Base-by-base conservation (phyloP, 2,888 invertebrate genomes). In the Allacma fusca region DNA sequence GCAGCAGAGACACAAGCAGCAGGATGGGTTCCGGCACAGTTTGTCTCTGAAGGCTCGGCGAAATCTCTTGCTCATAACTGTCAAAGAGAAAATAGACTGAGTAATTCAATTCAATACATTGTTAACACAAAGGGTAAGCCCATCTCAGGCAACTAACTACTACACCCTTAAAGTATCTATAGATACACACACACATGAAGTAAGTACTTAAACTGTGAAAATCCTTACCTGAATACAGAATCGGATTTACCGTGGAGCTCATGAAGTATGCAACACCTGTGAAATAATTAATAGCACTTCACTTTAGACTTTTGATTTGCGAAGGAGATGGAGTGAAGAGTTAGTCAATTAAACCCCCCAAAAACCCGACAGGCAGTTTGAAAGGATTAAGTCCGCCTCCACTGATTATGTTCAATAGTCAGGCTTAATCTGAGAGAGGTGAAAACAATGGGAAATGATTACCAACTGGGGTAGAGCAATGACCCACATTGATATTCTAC, bases 191-290 rank as follows among this genome's bases (percentile, higher is more conserved):
- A n/a, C n/a, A n/a, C n/a, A n/a, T n/a, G n/a, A n/a, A 5, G n/a
- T 43, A 1, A 67, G 28, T 1, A 29, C 19, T n/a, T 28, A 67
- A 16, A 19, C 21, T 69, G 24, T 23, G 19, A 34, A 44, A 0
- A 9, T 9, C 21, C 73, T 40, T 74, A 74, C 73, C 73, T 43
- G 71, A 71, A 73, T 79, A 79, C 21, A 79, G 65, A n/a, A 79
- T 79, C 4, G 77, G 77, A 67, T 83, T 83, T 73, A 83, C 82
- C 12, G 83, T 83, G 1, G 82, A 79, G 67, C 80, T 82, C 77
- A 84, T 78, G 68, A 83, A 84, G 72, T 82, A 84, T 44, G 83
- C 82, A n/a, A 83, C 83, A n/a, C 83, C 83, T 83, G 78, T 19
- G 75, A 67, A 50, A 24, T 29, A 75, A 74, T 77, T 50, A 13